These are phyloP conservation scores for Globia sparganii DNA, from an alignment of 2,888 invertebrate genomes.

Conservation along the genomic window DNA sequence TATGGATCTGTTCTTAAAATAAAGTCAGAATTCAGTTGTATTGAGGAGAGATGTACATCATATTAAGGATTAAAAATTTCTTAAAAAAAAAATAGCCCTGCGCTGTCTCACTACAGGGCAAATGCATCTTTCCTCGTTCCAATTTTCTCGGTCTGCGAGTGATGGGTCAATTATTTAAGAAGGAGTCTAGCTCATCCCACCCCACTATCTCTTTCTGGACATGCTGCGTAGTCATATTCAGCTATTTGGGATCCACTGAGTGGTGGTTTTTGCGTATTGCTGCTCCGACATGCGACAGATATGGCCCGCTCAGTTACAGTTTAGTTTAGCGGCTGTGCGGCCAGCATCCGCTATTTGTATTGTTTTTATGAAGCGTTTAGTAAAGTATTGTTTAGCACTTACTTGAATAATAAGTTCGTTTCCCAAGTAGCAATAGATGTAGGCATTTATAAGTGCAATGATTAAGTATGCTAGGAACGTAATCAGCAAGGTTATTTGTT, in stretches of 20 bases:
- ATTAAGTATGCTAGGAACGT: conserved; percentile 78
- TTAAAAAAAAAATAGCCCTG: too few species aligned
- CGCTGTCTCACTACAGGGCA: not conserved
- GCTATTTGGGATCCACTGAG: not conserved
- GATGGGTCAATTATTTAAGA: not conserved
- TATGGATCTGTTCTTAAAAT: not conserved
- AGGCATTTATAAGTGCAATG: conserved; percentile 81
- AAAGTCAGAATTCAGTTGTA: not conserved
- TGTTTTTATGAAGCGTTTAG: not conserved
- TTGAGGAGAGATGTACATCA: too few species aligned
- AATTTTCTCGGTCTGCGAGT: not conserved
- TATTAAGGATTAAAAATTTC: too few species aligned
- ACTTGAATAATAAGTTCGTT: conserved; percentile 82
- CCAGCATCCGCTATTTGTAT: not conserved
- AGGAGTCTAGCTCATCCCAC: not conserved
- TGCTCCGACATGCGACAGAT: not conserved
- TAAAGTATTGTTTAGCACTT: conserved; percentile 56
- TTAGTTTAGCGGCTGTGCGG: not conserved
- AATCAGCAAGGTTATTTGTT: conserved; percentile 75
- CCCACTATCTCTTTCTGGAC: not conserved
- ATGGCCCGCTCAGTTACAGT: not conserved
- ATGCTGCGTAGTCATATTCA: not conserved
- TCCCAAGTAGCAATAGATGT: conserved; percentile 83
- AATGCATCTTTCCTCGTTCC: not conserved
- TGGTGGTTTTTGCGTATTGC: not conserved